Percentiles rank a stretch among this genome's conserved stretches.
phyloP scores from a whole-genome alignment of 92 coral and sea anemone species.

The Micromussa lordhowensis region DNA sequence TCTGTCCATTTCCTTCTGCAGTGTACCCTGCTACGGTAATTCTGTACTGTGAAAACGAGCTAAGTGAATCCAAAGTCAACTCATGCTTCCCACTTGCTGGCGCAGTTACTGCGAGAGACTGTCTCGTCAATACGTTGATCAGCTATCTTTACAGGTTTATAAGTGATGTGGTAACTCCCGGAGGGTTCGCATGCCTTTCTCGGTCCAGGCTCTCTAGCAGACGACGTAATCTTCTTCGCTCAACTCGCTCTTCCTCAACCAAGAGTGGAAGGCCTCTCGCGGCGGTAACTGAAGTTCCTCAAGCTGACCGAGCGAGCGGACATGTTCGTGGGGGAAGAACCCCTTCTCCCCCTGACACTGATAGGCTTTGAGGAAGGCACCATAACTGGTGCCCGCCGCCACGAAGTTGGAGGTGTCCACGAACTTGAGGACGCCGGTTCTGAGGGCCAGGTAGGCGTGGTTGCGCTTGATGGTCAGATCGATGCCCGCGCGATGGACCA shows the following conservation, averaged over 20 bases:
- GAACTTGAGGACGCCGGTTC: background rate
- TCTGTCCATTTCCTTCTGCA: background rate
- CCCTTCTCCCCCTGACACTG: no score
- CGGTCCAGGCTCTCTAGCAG: slow-evolving; percentile 26
- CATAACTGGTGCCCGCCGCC: slow-evolving; percentile 29
- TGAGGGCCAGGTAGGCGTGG: background rate
- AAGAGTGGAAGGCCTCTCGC: slow-evolving; percentile 24
- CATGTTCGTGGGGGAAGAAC: slow-evolving; percentile 52
- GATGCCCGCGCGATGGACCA: background rate
- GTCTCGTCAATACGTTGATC: background rate
- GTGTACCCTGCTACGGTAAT: slow-evolving; percentile 22
- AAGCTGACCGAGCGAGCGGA: slow-evolving; percentile 25
- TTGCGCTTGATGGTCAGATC: background rate
- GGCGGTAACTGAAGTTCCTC: slow-evolving; percentile 40
- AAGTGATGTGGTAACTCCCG: slow-evolving; percentile 21
- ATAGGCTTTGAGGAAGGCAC: slow-evolving; percentile 21
- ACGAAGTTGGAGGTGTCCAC: no score
- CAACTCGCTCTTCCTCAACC: slow-evolving; percentile 33
- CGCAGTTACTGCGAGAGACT: background rate
- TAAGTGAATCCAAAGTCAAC: background rate
- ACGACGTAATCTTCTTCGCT: slow-evolving; percentile 33
- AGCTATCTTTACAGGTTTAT: slow-evolving; percentile 12
- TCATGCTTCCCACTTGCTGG: slow-evolving; percentile 4
- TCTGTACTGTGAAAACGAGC: background rate
- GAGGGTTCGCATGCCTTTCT: background rate